Base-by-base conservation (phyloP, 2,888 invertebrate genomes). In the Syrista parreyssii region DNA sequence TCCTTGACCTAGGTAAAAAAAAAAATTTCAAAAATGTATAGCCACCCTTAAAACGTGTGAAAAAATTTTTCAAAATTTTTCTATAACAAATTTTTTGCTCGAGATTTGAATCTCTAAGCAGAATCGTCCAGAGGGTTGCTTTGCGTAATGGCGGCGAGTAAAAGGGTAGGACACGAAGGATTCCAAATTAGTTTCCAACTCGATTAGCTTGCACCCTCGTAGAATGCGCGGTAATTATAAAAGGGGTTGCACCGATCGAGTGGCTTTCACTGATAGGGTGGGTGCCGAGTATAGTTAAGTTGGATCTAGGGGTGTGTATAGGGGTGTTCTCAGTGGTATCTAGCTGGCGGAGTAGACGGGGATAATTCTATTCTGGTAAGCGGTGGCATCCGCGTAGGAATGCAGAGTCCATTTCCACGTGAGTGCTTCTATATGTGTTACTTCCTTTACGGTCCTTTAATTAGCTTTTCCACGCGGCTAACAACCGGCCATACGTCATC, bases 371-470 rank as follows among this genome's bases (percentile, higher is more conserved):
- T 71, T 71, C 71, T 30, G 32, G 71, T 32, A 71, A 71, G 32
- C 71, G 30, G 32, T 31, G 31, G 71, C 33, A 32, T 31, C 71
- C 71, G 4, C 71, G 71, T 15, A 31, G 71, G 71, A 71, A 71
- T 33, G 71, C 71, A 33, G 71, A 33, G 32, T 71, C 71, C 31
- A 71, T 71, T 71, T 71, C 30, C 71, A 23, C 71, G 71, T 33
- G 71, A 71, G 71, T 71, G 71, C 71, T 71, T 71, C 71, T 71
- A 71, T 71, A 83, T 78, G 85, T 81, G 81, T 81, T 84, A 82
- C 82, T 86, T 86, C 84, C 86, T 81, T 84, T 83, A 83, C 84
- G 74, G 84, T 83, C 82, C 85, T 86, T 86, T 86, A 86, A 86
- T 86, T 86, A 86, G 84, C 76, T 82, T 80, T 82, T 81, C 84